Evolutionary conservation across 2,888 invertebrate genomes (phyloP).

Genomic region (Nomada flava): DNA sequence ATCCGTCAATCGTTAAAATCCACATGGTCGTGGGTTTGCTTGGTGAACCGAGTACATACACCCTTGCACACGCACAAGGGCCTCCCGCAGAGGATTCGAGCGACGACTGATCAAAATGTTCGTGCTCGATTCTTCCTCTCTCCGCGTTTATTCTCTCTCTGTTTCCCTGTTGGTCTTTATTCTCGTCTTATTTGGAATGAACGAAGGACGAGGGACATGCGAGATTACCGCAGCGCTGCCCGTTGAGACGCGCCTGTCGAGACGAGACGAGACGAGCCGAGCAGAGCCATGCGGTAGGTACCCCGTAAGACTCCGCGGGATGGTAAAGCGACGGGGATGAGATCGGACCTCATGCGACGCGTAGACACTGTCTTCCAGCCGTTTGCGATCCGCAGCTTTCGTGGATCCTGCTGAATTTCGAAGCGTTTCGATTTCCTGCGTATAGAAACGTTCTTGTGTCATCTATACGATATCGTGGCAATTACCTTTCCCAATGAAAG

Average conservation of each 20-base stretch:
- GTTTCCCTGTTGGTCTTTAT: constrained; percentile 48
- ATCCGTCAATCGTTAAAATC: constrained; percentile 44
- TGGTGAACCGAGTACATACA: constrained; percentile 38
- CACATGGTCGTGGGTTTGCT: constrained; percentile 44
- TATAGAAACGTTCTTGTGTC: not conserved
- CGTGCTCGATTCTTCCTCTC: constrained; percentile 65
- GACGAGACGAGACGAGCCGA: constrained; percentile 44
- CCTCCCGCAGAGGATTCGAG: constrained; percentile 71
- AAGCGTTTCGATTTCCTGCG: not conserved
- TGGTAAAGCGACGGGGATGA: constrained; percentile 71
- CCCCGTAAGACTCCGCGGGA: constrained; percentile 65
- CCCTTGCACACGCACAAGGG: constrained; percentile 25
- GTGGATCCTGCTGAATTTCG: too few species aligned
- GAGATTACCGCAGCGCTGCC: constrained; percentile 69
- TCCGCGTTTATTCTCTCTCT: constrained; percentile 17
- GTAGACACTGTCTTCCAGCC: constrained; percentile 51
- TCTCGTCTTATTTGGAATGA: constrained; percentile 70
- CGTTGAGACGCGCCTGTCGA: constrained; percentile 64
- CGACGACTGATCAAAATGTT: constrained; percentile 75
- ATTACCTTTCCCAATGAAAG: not conserved
- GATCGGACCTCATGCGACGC: constrained; percentile 67
- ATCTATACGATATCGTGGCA: not conserved
- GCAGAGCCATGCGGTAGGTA: constrained; percentile 67
- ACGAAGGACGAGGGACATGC: constrained; percentile 69
- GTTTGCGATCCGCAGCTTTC: constrained; percentile 20